Evolutionary conservation across 37 sponge, comb jelly and placozoan genomes (phyloP).

Genomic region (Chondrosia reniformis): DNA sequence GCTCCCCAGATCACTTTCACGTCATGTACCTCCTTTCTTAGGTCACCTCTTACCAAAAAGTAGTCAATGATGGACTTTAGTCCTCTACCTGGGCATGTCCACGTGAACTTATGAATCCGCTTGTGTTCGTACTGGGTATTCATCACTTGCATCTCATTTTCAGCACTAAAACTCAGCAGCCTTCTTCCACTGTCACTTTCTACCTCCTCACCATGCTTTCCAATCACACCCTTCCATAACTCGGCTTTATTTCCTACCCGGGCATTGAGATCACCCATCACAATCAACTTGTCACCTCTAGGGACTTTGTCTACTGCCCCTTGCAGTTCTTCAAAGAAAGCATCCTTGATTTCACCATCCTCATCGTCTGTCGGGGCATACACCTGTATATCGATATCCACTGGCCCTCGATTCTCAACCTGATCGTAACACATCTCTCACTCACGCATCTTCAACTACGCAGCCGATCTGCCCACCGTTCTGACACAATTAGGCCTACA

Average conservation of each 20-base stretch:
- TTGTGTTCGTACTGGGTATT: conserved; percentile 7
- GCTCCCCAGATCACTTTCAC: no score
- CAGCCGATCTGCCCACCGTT: background rate
- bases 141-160: background rate
- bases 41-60: no score
- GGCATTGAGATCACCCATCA: conserved; percentile 21
- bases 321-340: conserved; percentile 10
- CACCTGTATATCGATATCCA: background rate
- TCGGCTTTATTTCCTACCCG: background rate
- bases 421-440: background rate
- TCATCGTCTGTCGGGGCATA: background rate
- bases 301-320: background rate
- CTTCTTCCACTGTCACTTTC: conserved; percentile 2
- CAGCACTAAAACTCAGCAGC: conserved; percentile 20
- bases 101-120: conserved; percentile 13
- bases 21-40: no score
- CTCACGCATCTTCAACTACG: background rate
- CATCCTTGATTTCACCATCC: background rate
- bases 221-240: background rate
- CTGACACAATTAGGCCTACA: background rate
- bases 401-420: background rate
- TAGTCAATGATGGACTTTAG: background rate
- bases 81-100: background rate
- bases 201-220: background rate
- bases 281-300: conserved; percentile 9